These are phyloP conservation scores for Lordiphosa fenestrarum DNA, from an alignment of 2,888 invertebrate species.

Conservation along the genomic window DNA sequence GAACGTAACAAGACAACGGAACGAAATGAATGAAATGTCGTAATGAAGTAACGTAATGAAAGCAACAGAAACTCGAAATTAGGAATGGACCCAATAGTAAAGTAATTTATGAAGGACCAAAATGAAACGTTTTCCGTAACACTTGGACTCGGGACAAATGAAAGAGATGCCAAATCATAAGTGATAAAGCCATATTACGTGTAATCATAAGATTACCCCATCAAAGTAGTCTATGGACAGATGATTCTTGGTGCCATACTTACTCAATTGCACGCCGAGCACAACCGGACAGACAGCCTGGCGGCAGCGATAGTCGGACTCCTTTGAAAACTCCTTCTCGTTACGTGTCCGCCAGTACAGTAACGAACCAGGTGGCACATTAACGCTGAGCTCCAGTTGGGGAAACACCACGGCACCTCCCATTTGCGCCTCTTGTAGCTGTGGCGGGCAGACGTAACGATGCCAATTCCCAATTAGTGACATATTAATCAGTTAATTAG, in stretches of 20 bases:
- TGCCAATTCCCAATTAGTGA: conserved; percentile 51
- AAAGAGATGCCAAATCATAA: no score
- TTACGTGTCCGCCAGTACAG: conserved; percentile 61
- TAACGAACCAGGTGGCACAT: conserved; percentile 59
- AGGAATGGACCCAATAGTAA: no score
- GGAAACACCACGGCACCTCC: conserved; percentile 74
- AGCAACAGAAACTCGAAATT: no score
- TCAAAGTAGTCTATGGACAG: background rate
- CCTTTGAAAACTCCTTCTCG: conserved; percentile 15
- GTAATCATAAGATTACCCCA: no score
- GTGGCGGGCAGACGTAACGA: background rate
- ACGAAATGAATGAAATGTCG: no score
- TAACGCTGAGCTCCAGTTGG: conserved; percentile 65
- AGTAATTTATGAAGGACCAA: no score
- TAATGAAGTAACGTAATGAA: no score
- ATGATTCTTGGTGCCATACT: conserved; percentile 35
- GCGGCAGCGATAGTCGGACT: conserved; percentile 65
- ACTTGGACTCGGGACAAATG: no score
- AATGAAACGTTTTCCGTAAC: no score
- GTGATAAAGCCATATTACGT: no score
- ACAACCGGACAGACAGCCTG: conserved; percentile 72
- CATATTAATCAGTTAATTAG: conserved; percentile 57
- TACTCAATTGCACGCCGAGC: conserved; percentile 66
- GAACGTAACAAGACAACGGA: no score
- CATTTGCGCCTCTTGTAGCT: conserved; percentile 65